These are phyloP conservation scores for Zaprionus inermis DNA, from an alignment of 1,140 invertebrate genomes.

Conservation along the genomic window DNA sequence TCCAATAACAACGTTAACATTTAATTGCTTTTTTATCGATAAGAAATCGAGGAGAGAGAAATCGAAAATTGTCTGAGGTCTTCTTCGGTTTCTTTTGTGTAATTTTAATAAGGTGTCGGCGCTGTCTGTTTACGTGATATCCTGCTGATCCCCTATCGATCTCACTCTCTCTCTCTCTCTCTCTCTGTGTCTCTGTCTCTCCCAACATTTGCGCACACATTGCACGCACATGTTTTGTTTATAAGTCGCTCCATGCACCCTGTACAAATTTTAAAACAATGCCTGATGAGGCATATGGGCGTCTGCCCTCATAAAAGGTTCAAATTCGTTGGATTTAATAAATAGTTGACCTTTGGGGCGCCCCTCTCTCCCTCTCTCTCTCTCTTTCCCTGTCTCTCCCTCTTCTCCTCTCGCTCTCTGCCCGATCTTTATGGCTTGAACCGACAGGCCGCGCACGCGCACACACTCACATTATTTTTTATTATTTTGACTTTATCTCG, in stretches of 20 bases:
- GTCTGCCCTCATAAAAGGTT: slow-evolving; percentile 72
- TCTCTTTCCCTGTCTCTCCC: slow-evolving; percentile 1
- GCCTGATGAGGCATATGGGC: slow-evolving; percentile 47
- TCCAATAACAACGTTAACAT: slow-evolving; percentile 54
- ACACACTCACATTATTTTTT: slow-evolving; percentile 62
- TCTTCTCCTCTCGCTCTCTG: background rate
- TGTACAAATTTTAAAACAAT: slow-evolving; percentile 53
- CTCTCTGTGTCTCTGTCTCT: background rate
- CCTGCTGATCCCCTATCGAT: slow-evolving; percentile 31
- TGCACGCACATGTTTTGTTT: slow-evolving; percentile 69
- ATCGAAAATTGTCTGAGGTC: background rate
- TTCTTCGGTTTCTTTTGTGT: background rate
- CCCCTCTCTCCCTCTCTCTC: background rate
- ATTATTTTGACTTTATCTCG: slow-evolving; percentile 73
- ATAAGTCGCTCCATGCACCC: slow-evolving; percentile 10
- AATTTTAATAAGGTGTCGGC: slow-evolving; percentile 38
- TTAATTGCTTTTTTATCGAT: slow-evolving; percentile 53
- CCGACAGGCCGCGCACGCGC: slow-evolving; percentile 40
- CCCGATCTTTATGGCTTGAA: slow-evolving; percentile 16
- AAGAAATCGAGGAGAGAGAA: slow-evolving; percentile 30
- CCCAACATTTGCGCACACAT: slow-evolving; percentile 60
- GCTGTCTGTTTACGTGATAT: slow-evolving; percentile 30
- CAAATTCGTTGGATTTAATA: slow-evolving; percentile 62
- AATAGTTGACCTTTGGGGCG: slow-evolving; percentile 59
- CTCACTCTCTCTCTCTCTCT: slow-evolving; percentile 5